Evolutionary conservation across 2,113 vertebrate genomes (phyloP), one percentile per base, ranked within the genome.

Genomic region (Amblyopsis rosae): DNA sequence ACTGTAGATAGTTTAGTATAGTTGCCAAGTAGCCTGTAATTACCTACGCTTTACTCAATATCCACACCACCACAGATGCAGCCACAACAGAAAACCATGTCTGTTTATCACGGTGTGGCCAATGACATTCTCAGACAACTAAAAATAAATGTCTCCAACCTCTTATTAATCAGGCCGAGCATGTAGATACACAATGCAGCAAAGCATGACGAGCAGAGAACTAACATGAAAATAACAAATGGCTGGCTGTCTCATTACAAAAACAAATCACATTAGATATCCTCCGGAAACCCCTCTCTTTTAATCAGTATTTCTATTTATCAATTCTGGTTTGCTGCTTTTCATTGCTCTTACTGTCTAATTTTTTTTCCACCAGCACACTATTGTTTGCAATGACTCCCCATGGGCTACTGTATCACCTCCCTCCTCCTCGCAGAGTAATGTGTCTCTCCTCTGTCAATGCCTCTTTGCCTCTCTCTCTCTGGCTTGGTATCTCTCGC

Each of bases 111-210:
- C 11, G 4, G 68, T 10, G 61, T 63, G 68, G 75, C 76, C 67
- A 53, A 15, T 12, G 72, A 67, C 1, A 19, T 69, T 71, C 75
- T 53, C 49, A 54, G 54, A 62, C 65, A 62, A 54, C 85, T 82
- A 82, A 85, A 89, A 90, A 90, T 86, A 90, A 77, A 76, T 49
- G 12, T 71, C 16, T 82, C 56, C 53, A 74, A 65, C 68, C 64
- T 68, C 70, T 65, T 12, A 15, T 63, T 77, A 80, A 81, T 86
- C 82, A 82, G 70, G 58, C 62, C n/a, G 59, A 1, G 33, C 54
- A 69, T 79, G 63, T 35, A 82, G 75, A 76, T 79, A 75, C 76
- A 79, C 62, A 65, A 48, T 19, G 57, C 51, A 80, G 64, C 69
- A 77, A 75, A 73, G 69, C 69, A 76, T 70, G 70, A 76, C 48